A percentile compares a stretch with the other conserved stretches of the same genome.
These are phyloP conservation scores for Leptopilina clavipes DNA, from an alignment of 1,140 invertebrate genomes.

Conservation along the genomic window DNA sequence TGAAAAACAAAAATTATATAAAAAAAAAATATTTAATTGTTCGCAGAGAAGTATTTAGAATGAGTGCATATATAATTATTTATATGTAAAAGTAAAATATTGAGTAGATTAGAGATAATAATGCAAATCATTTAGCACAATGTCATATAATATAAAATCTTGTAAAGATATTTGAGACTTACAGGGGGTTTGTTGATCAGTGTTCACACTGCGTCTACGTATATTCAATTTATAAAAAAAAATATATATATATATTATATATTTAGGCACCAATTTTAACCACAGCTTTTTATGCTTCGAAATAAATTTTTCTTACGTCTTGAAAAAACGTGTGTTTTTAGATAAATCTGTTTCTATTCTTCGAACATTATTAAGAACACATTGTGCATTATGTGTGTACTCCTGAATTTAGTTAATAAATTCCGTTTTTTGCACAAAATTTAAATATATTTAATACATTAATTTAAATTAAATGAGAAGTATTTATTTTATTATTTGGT, in stretches of 20 bases:
- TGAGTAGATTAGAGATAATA: neutral
- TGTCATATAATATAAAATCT: neutral
- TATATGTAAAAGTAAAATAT: slow-evolving; percentile 9
- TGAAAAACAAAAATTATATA: neutral
- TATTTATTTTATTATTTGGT: no score
- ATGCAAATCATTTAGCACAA: slow-evolving; percentile 14
- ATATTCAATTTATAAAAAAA: slow-evolving; percentile 12
- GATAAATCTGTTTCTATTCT: neutral
- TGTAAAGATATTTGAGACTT: neutral
- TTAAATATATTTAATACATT: neutral
- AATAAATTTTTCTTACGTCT: slow-evolving; percentile 1
- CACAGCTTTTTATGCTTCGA: slow-evolving; percentile 8
- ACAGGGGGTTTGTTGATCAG: neutral
- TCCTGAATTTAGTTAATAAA: slow-evolving; percentile 10
- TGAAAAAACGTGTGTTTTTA: neutral
- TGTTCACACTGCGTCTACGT: neutral
- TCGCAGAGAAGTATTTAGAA: neutral
- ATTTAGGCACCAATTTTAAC: neutral
- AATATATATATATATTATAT: neutral
- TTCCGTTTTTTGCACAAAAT: slow-evolving; percentile 26
- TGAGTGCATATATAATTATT: slow-evolving; percentile 7
- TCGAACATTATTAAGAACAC: neutral
- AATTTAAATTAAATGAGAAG: no score
- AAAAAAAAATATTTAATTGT: slow-evolving; percentile 23
- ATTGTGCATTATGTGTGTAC: neutral